A percentile compares a stretch with the other conserved stretches of the same genome.
Conservation (phyloP, 1,140 invertebrate species). For the Zeugodacus cucurbitae region DNA sequence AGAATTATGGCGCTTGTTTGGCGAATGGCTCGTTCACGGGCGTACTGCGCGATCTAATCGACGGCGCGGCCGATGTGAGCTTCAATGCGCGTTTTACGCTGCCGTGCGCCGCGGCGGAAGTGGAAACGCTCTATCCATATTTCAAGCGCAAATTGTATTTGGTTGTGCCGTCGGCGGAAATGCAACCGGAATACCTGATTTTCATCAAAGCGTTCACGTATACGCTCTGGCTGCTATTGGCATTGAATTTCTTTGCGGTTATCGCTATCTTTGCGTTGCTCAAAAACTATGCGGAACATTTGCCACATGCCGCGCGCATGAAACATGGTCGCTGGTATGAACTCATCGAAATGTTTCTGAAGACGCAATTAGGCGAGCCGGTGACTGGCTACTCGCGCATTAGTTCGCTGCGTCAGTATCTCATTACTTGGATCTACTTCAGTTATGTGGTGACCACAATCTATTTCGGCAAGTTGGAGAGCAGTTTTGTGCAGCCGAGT, state of each 20-base stretch:
- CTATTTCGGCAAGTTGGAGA: conserved; percentile 61
- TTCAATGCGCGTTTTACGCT: conserved; percentile 55
- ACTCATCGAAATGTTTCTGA: conserved; percentile 53
- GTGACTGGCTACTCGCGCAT: conserved; percentile 47
- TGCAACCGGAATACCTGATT: conserved; percentile 55
- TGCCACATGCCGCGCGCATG: conserved; percentile 1
- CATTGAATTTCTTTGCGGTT: conserved; percentile 51
- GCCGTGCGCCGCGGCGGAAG: conserved; percentile 49
- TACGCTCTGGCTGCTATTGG: conserved; percentile 52
- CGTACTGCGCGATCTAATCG: conserved; percentile 49
- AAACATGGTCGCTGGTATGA: conserved; percentile 51
- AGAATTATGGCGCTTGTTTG: conserved; percentile 55
- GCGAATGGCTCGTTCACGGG: conserved; percentile 53
- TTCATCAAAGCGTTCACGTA: conserved; percentile 54
- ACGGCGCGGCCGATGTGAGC: conserved; percentile 51
- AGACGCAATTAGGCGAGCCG: conserved; percentile 57
- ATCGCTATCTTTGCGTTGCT: conserved; percentile 15
- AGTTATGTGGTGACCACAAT: conserved; percentile 58
- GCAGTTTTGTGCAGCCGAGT: conserved; percentile 56
- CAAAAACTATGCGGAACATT: neutral
- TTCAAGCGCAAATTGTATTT: conserved; percentile 48
- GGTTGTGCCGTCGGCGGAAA: conserved; percentile 55
- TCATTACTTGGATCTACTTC: conserved; percentile 58
- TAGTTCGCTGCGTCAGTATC: conserved; percentile 55
- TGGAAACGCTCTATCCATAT: conserved; percentile 57